phyloP scores from a whole-genome alignment of 2,113 vertebrate species.

The Myiagra hebetior region DNA sequence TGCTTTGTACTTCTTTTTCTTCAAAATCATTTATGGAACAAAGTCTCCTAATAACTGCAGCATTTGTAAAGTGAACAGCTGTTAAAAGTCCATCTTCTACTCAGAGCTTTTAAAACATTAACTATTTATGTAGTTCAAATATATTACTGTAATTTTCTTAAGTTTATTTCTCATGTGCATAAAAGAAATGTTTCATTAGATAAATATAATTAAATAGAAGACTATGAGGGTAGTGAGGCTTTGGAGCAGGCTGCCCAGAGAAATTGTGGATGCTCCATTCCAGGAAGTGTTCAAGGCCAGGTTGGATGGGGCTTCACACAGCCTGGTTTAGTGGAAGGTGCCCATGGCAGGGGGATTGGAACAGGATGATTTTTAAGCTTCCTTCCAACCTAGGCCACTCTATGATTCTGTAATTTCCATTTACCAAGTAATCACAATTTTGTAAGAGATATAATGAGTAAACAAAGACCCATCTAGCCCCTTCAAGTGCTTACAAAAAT shows the following conservation, averaged over 20 bases:
- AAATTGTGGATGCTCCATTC: background rate
- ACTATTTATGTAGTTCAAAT: background rate
- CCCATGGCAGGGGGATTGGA: background rate
- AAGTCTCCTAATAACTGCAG: background rate
- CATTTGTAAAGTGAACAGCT: background rate
- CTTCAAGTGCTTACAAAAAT: background rate
- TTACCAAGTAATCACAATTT: background rate
- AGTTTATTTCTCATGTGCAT: background rate
- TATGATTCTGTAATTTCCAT: background rate
- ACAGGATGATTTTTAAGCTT: background rate
- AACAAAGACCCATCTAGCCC: background rate
- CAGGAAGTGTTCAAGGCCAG: background rate
- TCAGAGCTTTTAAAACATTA: background rate
- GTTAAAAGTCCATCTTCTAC: background rate
- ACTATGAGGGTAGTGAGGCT: background rate
- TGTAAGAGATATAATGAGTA: fast-evolving
- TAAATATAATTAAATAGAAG: background rate
- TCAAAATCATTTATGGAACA: background rate
- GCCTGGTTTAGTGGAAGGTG: background rate
- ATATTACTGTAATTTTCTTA: background rate
- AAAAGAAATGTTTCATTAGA: background rate
- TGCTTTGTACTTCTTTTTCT: background rate
- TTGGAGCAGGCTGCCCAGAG: background rate
- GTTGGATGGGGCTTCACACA: background rate
- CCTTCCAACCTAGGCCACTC: background rate